Evolutionary conservation across 2,797 vertebrate species (phyloP), one percentile per base, ranked within the genome.

Genomic region (Cephalopachus bancanus): DNA sequence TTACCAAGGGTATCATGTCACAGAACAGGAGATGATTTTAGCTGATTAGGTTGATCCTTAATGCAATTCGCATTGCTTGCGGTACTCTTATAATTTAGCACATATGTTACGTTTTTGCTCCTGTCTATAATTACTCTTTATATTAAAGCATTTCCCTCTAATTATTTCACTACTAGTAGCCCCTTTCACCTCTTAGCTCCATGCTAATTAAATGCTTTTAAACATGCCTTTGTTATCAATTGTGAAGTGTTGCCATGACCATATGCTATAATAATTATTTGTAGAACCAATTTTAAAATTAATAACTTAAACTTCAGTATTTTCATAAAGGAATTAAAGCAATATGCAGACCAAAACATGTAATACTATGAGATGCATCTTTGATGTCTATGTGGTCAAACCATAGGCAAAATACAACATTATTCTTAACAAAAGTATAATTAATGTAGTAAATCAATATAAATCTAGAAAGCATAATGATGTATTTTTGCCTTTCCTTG

Each of bases 181-280:
- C 83, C 84, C 75, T 65, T 95, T 97, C 78, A 97, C 95, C 95
- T 97, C 88, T 97, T 44, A 94, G 90, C 69, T 96, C 85, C 94
- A 75, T 96, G 92, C 74, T 95, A 97, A 97, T 97, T 94, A 97
- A 97, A 97, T 97, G 96, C 65, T 83, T 97, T 97, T 94, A 97
- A 97, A 97, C 28, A 84, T 96, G 65, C 80, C 84, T 97, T 93
- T 89, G 81, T 97, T 96, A 96, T 92, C 94, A 96, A 94, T 91
- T 94, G 74, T 80, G 75, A 97, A 96, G 88, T 96, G 88, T 98
- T 91, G 16, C 69, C 95, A 86, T 75, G 83, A 86, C 59, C 94
- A 93, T 95, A 88, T 93, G 91, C 95, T 94, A 90, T 96, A 93
- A 96, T 79, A 95, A 96, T 97, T 97, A 94, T 95, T 97, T 93